phyloP scores from a whole-genome alignment of 2,113 vertebrate species.

The Cheilinus undulatus region DNA sequence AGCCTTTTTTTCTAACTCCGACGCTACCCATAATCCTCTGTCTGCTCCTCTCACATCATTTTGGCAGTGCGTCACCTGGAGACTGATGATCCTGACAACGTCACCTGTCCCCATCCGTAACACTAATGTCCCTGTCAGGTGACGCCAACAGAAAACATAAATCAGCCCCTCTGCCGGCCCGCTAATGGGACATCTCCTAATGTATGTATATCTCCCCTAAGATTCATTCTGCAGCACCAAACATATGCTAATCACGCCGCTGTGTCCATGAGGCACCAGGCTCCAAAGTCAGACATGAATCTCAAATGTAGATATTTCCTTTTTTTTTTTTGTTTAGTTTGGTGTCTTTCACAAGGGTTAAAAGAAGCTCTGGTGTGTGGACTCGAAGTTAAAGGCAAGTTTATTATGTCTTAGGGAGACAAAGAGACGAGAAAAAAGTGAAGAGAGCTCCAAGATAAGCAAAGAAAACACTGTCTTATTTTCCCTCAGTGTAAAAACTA shows the following conservation, averaged over 20 bases:
- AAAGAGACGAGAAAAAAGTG: not conserved
- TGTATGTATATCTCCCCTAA: slow-evolving; percentile 72
- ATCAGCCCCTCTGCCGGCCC: slow-evolving; percentile 68
- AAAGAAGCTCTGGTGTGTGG: slow-evolving; percentile 23
- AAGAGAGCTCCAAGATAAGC: not conserved
- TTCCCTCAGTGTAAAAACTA: not conserved
- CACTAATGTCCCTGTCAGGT: slow-evolving; percentile 80
- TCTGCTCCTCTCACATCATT: slow-evolving; percentile 60
- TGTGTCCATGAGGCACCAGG: slow-evolving; percentile 59
- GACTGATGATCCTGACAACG: slow-evolving; percentile 75
- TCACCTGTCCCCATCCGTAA: slow-evolving; percentile 83
- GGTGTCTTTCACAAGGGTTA: slow-evolving; percentile 9
- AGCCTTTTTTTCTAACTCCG: slow-evolving; percentile 24
- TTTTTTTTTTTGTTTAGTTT: slow-evolving; percentile 21
- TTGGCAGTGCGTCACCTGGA: slow-evolving; percentile 67
- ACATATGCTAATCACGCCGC: slow-evolving; percentile 75
- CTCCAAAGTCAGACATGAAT: slow-evolving; percentile 75
- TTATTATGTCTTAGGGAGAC: slow-evolving; percentile 10
- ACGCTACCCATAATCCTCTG: slow-evolving; percentile 59
- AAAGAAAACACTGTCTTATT: not conserved
- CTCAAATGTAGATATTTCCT: slow-evolving; percentile 64
- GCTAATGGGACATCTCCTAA: slow-evolving; percentile 78
- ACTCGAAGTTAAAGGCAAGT: not conserved
- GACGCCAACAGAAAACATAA: slow-evolving; percentile 74
- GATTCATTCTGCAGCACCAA: slow-evolving; percentile 59